These are phyloP conservation scores for Pteropus alecto DNA, from an alignment of 2,113 vertebrate species.

Conservation along the genomic window DNA sequence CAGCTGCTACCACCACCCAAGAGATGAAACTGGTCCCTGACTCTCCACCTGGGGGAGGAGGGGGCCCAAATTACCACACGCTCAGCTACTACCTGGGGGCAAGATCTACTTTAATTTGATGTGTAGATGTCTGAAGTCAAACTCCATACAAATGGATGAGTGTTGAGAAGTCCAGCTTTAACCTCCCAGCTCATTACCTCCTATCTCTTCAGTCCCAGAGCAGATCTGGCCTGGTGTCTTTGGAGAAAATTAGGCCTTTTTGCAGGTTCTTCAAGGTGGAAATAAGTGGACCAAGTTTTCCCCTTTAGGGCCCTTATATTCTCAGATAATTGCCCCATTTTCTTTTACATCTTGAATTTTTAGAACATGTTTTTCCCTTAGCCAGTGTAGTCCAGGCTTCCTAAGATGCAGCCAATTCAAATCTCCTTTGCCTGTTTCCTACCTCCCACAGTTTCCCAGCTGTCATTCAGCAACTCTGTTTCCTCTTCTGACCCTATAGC, in stretches of 20 bases:
- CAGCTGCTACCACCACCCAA: accelerated
- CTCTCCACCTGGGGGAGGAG: accelerated
- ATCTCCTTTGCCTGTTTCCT: background rate
- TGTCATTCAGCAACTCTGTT: background rate
- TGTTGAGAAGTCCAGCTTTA: background rate
- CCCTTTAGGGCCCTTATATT: background rate
- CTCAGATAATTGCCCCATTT: background rate
- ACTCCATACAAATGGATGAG: background rate
- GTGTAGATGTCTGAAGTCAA: background rate
- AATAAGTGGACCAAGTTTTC: background rate
- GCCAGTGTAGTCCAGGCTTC: background rate
- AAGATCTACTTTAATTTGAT: accelerated
- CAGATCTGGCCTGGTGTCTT: background rate
- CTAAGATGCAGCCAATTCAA: background rate
- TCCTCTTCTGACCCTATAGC: background rate
- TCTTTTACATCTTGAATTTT: background rate
- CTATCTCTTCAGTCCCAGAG: background rate
- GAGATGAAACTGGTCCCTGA: background rate
- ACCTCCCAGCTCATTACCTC: background rate
- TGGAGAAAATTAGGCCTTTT: background rate
- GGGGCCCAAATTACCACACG: accelerated
- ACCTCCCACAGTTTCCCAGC: background rate
- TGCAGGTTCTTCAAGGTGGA: background rate
- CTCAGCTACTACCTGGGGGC: too few species aligned
- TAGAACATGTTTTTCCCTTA: background rate